A percentile compares a stretch with the other conserved stretches of the same genome.
These are phyloP conservation scores for Mantis religiosa DNA, from an alignment of 2,888 invertebrate genomes.

Conservation along the genomic window DNA sequence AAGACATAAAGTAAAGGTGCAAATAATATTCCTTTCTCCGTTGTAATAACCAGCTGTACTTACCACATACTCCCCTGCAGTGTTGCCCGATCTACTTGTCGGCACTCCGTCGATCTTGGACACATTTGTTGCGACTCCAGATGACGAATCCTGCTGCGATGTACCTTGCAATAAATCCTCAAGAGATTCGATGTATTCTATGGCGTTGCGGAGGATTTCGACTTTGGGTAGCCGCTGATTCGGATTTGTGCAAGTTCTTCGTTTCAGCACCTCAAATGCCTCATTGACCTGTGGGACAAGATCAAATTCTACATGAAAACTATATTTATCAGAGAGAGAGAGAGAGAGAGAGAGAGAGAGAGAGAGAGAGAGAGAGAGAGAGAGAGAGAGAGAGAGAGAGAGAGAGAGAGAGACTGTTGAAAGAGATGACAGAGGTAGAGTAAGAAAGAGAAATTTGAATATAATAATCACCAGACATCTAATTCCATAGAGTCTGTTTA, in stretches of 20 bases:
- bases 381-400: no score
- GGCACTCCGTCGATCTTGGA: conserved; percentile 47
- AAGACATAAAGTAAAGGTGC: no score
- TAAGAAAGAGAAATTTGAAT: no score
- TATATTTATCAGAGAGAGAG: no score
- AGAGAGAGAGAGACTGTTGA: no score
- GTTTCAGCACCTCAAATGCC: conserved; percentile 91
- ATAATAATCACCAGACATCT: no score
- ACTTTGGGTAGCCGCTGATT: conserved; percentile 95
- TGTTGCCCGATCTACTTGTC: not conserved
- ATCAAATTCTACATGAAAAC: no score
- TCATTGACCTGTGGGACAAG: conserved; percentile 76
- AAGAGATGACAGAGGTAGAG: no score
- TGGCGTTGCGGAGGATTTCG: conserved; percentile 94
- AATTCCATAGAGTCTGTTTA: no score
- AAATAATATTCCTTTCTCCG: no score
- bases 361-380: no score
- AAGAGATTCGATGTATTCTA: conserved; percentile 92
- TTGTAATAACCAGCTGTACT: not conserved
- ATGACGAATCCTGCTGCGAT: not conserved
- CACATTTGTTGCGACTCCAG: not conserved
- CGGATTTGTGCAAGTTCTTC: conserved; percentile 90
- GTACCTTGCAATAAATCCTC: conserved; percentile 63
- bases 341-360: no score
- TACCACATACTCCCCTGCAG: conserved; percentile 10